Conservation (phyloP, 2,797 vertebrate genomes). For the Clarias pachynema region DNA sequence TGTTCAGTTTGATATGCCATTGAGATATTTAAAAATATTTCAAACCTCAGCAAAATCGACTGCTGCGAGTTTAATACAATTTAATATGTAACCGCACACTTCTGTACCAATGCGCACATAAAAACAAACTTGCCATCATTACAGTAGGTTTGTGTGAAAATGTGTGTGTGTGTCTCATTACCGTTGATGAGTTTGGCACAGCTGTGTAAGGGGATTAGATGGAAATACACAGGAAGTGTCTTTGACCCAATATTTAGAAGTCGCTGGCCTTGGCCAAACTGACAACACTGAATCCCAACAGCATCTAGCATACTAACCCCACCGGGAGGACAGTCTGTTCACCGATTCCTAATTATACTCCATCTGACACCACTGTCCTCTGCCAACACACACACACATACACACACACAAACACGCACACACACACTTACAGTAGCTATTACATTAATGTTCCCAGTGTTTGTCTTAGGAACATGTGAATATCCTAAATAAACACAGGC, state of each 20-base stretch:
- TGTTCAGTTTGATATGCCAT: background rate
- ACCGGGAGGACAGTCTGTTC: conserved; percentile 88
- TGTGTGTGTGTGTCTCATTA: conserved; percentile 39
- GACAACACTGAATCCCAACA: conserved; percentile 86
- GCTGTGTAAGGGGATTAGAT: conserved; percentile 71
- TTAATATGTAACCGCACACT: background rate
- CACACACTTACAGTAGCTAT: conserved; percentile 36
- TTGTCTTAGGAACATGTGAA: conserved; percentile 20
- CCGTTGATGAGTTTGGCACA: conserved; percentile 51
- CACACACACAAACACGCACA: conserved; percentile 34
- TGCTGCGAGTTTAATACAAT: background rate
- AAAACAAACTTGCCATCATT: conserved; percentile 19
- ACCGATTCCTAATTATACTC: conserved; percentile 88
- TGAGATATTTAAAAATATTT: background rate
- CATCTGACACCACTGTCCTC: conserved; percentile 81
- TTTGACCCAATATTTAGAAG: conserved; percentile 79
- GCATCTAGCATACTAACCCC: conserved; percentile 86
- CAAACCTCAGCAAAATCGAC: conserved; percentile 1
- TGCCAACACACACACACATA: conserved; percentile 67
- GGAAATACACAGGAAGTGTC: conserved; percentile 82
- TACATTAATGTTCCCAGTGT: conserved; percentile 31
- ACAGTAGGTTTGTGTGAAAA: conserved; percentile 27
- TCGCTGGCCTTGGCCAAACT: conserved; percentile 84
- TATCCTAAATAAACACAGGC: background rate
- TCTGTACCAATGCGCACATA: background rate